Evolutionary conservation across 1,140 invertebrate genomes (phyloP).

Genomic region (Antheraea mylitta): DNA sequence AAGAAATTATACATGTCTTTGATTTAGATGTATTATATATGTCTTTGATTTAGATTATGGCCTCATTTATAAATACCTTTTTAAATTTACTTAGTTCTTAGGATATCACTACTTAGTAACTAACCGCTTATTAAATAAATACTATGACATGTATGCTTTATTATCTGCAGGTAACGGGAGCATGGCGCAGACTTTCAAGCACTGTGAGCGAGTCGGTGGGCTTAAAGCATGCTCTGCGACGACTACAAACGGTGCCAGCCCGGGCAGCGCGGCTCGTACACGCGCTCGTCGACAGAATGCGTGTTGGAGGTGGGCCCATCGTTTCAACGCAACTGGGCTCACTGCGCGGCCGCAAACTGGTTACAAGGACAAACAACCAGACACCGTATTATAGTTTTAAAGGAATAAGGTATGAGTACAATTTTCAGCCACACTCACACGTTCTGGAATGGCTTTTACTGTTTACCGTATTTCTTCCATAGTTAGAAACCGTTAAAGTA

Average conservation of each 20-base stretch:
- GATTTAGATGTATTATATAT: no score
- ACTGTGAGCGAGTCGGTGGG: conserved; percentile 72
- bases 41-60: no score
- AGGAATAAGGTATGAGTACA: conserved; percentile 74
- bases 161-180: conserved; percentile 62
- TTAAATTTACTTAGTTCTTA: not conserved
- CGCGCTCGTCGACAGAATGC: conserved; percentile 68
- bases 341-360: conserved; percentile 74
- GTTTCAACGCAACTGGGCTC: conserved; percentile 73
- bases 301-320: conserved; percentile 73
- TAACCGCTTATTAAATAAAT: no score
- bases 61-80: no score
- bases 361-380: conserved; percentile 73
- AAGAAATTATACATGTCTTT: no score
- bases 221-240: conserved; percentile 65
- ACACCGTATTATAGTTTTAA: conserved; percentile 80
- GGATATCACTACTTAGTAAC: no score
- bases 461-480: no score
- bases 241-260: conserved; percentile 67
- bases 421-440: no score
- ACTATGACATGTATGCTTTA: not conserved
- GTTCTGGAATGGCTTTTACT: no score
- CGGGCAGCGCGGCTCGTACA: conserved; percentile 69
- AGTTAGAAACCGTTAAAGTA: no score
- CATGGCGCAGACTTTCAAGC: conserved; percentile 66